A percentile compares a stretch with the other conserved stretches of the same genome.
Conservation (phyloP, 2,113 vertebrate genomes). For the Sebastes schlegelii region DNA sequence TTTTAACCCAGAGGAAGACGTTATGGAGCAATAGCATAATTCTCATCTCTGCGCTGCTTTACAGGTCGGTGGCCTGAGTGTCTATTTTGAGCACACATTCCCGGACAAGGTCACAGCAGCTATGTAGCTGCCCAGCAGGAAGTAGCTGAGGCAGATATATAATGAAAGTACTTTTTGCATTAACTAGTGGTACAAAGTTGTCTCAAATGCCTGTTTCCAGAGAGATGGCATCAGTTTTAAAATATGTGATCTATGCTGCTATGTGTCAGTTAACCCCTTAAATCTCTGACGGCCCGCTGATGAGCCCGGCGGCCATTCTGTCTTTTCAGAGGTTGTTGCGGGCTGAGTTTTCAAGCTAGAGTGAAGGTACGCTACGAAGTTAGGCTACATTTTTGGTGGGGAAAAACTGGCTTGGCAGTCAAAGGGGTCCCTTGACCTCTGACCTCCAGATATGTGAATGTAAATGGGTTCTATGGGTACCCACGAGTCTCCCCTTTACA, state of each 20-base stretch:
- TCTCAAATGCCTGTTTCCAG: slow-evolving; percentile 5
- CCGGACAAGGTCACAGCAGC: neutral
- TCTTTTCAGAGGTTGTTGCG: too few relatives aligned
- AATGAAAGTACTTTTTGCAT: neutral
- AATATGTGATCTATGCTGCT: neutral
- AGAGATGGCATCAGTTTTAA: neutral
- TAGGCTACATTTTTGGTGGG: too few relatives aligned
- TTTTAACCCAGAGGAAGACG: neutral
- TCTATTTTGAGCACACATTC: neutral
- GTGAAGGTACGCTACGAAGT: too few relatives aligned
- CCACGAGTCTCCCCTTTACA: too few relatives aligned
- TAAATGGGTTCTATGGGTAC: too few relatives aligned
- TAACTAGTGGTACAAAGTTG: neutral
- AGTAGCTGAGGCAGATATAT: neutral
- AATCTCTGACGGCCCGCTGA: too few relatives aligned
- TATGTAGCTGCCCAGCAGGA: neutral
- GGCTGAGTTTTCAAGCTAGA: too few relatives aligned
- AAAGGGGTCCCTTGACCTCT: too few relatives aligned
- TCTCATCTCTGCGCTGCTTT: neutral
- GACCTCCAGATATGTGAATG: too few relatives aligned
- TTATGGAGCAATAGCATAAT: slow-evolving; percentile 8
- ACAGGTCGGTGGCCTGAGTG: neutral
- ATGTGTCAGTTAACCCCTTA: neutral
- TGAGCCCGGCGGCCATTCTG: too few relatives aligned
- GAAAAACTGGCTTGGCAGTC: too few relatives aligned